Evolutionary conservation across 2,113 vertebrate genomes (phyloP).

Genomic region (Xenopus borealis): DNA sequence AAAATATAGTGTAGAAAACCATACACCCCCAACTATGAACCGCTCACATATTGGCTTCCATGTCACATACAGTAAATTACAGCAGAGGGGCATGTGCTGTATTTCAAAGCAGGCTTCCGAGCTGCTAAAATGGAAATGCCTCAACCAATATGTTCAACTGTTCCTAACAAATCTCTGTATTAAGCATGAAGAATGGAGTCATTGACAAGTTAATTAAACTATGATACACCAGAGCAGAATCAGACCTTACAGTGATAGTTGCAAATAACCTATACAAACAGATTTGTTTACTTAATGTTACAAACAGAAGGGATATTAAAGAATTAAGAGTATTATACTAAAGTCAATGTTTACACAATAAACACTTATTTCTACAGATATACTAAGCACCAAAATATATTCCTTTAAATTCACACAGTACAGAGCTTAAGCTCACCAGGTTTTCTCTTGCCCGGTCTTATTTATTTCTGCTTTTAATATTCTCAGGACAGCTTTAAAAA

Average conservation of each 20-base stretch:
- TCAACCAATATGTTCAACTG: slow-evolving; percentile 24
- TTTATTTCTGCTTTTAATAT: no score
- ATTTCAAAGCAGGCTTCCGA: slow-evolving; percentile 11
- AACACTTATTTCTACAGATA: no score
- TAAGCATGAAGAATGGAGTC: slow-evolving; percentile 6
- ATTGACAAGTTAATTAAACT: slow-evolving; percentile 36
- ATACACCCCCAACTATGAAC: neutral
- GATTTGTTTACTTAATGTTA: slow-evolving; percentile 9
- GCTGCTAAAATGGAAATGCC: slow-evolving; percentile 25
- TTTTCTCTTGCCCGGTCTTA: no score
- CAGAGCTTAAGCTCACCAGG: no score
- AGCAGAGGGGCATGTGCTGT: slow-evolving; percentile 13
- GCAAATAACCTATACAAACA: slow-evolving; percentile 24
- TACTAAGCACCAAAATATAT: no score
- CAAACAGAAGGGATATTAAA: neutral
- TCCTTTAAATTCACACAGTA: no score
- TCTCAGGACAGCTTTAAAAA: no score
- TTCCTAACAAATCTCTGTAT: slow-evolving; percentile 26
- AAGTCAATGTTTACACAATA: no score
- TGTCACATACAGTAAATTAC: slow-evolving; percentile 10
- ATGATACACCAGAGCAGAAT: slow-evolving; percentile 20
- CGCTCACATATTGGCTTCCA: slow-evolving; percentile 1
- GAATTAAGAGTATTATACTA: neutral
- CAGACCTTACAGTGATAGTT: slow-evolving; percentile 7
- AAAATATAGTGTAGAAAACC: no score